Evolutionary conservation across 64 coral and sea anemone species (phyloP).

Genomic region (Pocillopora verrucosa): DNA sequence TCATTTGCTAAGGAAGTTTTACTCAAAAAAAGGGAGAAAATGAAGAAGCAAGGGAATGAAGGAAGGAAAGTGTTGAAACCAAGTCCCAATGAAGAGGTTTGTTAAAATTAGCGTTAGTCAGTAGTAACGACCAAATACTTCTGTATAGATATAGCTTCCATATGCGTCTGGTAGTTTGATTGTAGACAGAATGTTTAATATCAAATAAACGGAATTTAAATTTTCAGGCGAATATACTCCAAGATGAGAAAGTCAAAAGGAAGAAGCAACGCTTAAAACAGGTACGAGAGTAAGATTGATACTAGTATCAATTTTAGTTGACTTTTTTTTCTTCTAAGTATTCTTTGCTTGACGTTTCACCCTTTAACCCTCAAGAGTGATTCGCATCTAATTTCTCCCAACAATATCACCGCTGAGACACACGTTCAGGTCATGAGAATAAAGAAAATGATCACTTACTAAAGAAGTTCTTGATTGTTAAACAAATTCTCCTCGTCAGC

Average conservation of each 20-base stretch:
- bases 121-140: no score
- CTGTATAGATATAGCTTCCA: no score
- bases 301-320: not conserved
- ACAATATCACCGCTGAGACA: no score
- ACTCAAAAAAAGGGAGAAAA: not conserved
- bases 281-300: not conserved
- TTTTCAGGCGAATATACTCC: slow-evolving; percentile 47
- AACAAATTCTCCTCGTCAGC: no score
- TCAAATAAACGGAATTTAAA: not conserved
- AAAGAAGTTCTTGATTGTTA: no score
- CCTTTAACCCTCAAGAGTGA: no score
- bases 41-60: slow-evolving; percentile 31
- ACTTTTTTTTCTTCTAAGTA: not conserved
- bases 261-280: slow-evolving; percentile 58
- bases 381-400: no score
- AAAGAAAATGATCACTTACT: no score
- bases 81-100: slow-evolving; percentile 65
- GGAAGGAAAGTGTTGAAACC: slow-evolving; percentile 28
- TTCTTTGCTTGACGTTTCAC: no score
- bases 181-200: not conserved
- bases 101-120: not conserved
- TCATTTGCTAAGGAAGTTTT: not conserved
- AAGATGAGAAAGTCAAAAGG: slow-evolving; percentile 52
- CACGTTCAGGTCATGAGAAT: no score
- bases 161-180: no score